Evolutionary conservation across 2,888 invertebrate species (phyloP), one percentile per base, ranked within the genome.

Genomic region (Trichacis sp.): DNA sequence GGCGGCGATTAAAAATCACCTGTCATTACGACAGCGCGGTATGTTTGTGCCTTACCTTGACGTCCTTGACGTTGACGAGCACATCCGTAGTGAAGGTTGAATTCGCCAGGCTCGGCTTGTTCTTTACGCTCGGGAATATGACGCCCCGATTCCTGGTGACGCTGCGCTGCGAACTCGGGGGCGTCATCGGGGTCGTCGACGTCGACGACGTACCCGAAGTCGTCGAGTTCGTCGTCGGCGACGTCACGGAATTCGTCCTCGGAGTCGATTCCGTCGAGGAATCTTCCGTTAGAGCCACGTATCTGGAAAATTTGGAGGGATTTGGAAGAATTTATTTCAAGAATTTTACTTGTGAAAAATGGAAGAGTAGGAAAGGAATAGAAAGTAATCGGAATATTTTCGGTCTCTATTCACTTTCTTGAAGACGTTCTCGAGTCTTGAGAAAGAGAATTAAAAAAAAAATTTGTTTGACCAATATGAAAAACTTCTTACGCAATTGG

Each of bases 91-190:
- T 88, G 83, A 94, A 93, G 48, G 93, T 93, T 70, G 92, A 92
- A 86, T 94, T 94, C 56, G 92, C 91, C 64, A 92, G 90, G 70
- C 93, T 90, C 17, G 95, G 95, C 76, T 95, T 95, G 84, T 95
- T 95, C 85, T 95, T 95, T 51, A 95, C 93, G 81, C 94, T 94
- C 8, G 95, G 95, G 85, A 95, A 95, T 83, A 95, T 95, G 75
- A 95, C 90, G 61, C 93, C 93, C 36, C 93, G 92, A 85, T 93
- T 94, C 69, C 93, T 88, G 61, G 85, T 85, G 3, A 84, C 76
- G 1, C 85, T 80, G 70, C 87, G 85, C 1, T 83, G 81, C 0
- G 83, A 79, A 29, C 81, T 78, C 1, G 71, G 59, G 3, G 74
- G 55, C 4, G 69, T 64, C 46, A 73, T 72, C 1, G 76, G 70